Conservation (phyloP, 2,113 vertebrate genomes). For the Peromyscus californicus region DNA sequence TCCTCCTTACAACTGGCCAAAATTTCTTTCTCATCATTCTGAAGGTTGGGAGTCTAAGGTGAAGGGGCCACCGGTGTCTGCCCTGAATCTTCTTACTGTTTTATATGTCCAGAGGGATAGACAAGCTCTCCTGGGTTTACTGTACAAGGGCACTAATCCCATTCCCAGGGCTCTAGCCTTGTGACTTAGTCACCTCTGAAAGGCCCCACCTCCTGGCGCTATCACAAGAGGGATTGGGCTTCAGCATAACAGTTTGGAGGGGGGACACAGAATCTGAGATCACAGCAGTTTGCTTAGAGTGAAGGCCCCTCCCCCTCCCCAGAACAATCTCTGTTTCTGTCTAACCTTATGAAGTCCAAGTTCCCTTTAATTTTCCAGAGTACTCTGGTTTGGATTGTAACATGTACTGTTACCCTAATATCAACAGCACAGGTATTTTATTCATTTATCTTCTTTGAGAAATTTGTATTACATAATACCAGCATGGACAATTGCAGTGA, state of each 20-base stretch:
- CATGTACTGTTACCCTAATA: background rate
- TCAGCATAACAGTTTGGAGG: too few species aligned
- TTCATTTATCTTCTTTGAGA: background rate
- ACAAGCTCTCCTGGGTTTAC: background rate
- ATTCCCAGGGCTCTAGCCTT: background rate
- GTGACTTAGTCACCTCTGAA: background rate
- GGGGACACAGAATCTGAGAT: background rate
- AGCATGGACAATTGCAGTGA: background rate
- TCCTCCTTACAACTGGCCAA: background rate
- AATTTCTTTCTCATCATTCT: background rate
- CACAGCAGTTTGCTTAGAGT: background rate
- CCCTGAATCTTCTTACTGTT: background rate
- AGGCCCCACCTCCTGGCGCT: background rate
- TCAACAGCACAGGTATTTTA: background rate
- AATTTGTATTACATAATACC: background rate
- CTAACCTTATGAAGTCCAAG: background rate
- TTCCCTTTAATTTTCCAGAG: background rate
- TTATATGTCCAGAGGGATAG: background rate
- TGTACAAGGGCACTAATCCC: background rate
- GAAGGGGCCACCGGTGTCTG: background rate
- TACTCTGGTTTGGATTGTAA: background rate
- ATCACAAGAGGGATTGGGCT: background rate
- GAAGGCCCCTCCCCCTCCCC: background rate
- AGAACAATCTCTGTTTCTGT: background rate
- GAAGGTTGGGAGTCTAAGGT: background rate